phyloP scores from a whole-genome alignment of 2,113 vertebrate genomes.

The Solenodon paradoxus region DNA sequence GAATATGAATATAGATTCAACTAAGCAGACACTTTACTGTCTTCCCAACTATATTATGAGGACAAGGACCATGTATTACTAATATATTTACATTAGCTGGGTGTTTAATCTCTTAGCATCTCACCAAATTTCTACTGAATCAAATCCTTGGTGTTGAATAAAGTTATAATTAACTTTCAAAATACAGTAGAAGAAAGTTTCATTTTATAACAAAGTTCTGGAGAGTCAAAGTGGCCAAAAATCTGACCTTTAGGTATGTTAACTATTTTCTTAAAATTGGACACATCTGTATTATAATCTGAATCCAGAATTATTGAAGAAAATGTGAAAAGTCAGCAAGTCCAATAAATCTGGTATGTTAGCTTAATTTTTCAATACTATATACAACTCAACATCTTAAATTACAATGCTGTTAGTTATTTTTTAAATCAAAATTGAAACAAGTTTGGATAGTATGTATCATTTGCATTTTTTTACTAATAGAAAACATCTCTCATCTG shows the following conservation, averaged over 20 bases:
- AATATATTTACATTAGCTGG: not conserved
- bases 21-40: not conserved
- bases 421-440: not conserved
- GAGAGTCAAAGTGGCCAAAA: not conserved
- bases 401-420: not conserved
- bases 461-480: not conserved
- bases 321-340: not conserved
- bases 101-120: not conserved
- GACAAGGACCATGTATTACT: not conserved
- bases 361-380: not conserved
- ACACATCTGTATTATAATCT: not conserved
- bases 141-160: not conserved
- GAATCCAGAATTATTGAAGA: not conserved
- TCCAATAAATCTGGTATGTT: no score
- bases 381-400: not conserved
- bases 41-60: not conserved
- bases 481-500: not conserved
- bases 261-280: not conserved
- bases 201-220: not conserved
- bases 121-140: not conserved
- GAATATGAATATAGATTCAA: not conserved
- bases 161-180: not conserved
- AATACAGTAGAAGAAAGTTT: not conserved
- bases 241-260: not conserved
- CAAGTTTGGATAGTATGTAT: not conserved